A percentile compares a stretch with the other conserved stretches of the same genome.
These are phyloP conservation scores for Sycobia sp. DNA, from an alignment of 1,140 invertebrate genomes.

Conservation along the genomic window DNA sequence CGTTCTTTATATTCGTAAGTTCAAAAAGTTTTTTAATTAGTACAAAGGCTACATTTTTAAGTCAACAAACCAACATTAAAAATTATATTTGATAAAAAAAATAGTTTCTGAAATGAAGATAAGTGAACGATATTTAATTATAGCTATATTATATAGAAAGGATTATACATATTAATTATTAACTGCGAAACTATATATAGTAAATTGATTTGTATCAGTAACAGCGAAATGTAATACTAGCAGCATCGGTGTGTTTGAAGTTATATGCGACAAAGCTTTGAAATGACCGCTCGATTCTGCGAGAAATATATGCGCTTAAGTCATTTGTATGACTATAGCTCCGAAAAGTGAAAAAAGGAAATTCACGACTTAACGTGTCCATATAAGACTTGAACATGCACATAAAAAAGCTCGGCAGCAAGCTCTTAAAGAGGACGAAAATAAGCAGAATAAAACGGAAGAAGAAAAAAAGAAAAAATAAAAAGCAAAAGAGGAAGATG, in stretches of 20 bases:
- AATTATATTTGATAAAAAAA: too few species aligned
- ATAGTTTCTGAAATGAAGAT: too few species aligned
- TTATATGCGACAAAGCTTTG: slow-evolving; percentile 14
- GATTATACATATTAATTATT: too few species aligned
- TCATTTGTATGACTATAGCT: slow-evolving; percentile 12
- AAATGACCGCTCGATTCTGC: slow-evolving; percentile 10
- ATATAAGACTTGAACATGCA: background rate
- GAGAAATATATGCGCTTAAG: slow-evolving; percentile 1
- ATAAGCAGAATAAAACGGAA: too few species aligned
- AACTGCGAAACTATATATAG: too few species aligned
- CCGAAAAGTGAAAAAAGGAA: slow-evolving; percentile 20
- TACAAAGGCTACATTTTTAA: too few species aligned
- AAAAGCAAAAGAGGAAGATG: background rate
- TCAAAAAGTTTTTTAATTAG: too few species aligned
- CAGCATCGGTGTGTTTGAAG: slow-evolving; percentile 19
- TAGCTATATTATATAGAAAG: too few species aligned
- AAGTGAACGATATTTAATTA: too few species aligned
- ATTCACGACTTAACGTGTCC: background rate
- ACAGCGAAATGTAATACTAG: slow-evolving; percentile 16
- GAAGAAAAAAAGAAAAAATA: too few species aligned
- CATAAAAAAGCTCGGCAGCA: slow-evolving; percentile 14
- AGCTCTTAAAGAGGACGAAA: slow-evolving; percentile 4
- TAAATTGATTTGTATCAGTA: slow-evolving; percentile 7
- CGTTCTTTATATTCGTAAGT: too few species aligned
- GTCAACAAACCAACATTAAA: too few species aligned